These are phyloP conservation scores for Wasmannia auropunctata DNA, from an alignment of 1,140 invertebrate species.

Conservation along the genomic window DNA sequence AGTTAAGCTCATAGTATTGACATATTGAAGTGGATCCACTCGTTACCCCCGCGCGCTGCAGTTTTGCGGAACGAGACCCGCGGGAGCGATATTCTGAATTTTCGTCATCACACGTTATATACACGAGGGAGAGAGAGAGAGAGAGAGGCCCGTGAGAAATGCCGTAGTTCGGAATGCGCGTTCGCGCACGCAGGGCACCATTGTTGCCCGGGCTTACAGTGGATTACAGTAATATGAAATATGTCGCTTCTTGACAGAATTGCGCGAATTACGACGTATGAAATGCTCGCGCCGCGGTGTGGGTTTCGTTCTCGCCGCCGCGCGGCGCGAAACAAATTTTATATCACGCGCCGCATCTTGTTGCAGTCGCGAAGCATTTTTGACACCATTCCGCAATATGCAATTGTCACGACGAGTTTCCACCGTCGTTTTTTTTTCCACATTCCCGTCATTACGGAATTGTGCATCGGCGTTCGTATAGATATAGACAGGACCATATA, in stretches of 20 bases:
- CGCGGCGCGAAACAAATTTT: conserved; percentile 25
- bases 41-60: conserved; percentile 57
- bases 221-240: conserved; percentile 67
- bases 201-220: conserved; percentile 55
- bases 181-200: conserved; percentile 6
- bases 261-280: conserved; percentile 46
- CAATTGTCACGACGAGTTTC: background rate
- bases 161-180: conserved; percentile 36
- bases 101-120: conserved; percentile 54
- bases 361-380: background rate
- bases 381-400: background rate
- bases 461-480: background rate
- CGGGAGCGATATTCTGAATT: conserved; percentile 61
- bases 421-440: background rate
- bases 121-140: too few species aligned
- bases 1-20: conserved; percentile 33
- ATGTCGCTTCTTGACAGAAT: conserved; percentile 60
- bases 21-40: conserved; percentile 60
- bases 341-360: conserved; percentile 28
- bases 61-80: conserved; percentile 66
- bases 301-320: conserved; percentile 4
- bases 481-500: too few species aligned
- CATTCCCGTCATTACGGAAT: background rate
- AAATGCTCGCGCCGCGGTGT: background rate
- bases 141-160: conserved; percentile 55